Conservation (phyloP, 64 coral and sea anemone species). For the Catalaphyllia jardinei region DNA sequence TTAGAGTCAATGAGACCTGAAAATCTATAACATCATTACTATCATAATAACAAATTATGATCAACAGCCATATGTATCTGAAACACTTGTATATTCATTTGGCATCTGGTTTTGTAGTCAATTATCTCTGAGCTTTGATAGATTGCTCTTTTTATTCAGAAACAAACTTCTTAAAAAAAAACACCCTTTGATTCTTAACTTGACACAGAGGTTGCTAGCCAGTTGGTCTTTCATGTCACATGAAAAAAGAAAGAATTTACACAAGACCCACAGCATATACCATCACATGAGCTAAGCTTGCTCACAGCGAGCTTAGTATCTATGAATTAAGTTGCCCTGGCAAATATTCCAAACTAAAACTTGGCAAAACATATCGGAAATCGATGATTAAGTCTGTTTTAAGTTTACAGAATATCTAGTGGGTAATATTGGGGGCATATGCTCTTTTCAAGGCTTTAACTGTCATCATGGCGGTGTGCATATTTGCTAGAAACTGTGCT, state of each 20-base stretch:
- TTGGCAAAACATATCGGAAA: background rate
- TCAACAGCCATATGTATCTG: background rate
- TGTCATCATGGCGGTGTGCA: too few species aligned
- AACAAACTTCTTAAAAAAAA: background rate
- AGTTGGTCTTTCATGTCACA: background rate
- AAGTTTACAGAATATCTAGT: background rate
- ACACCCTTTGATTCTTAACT: background rate
- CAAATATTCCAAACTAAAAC: background rate
- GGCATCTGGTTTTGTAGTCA: background rate
- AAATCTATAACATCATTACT: too few species aligned
- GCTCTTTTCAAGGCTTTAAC: background rate
- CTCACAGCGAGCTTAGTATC: background rate
- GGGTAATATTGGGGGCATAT: background rate
- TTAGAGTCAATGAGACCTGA: too few species aligned
- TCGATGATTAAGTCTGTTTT: background rate
- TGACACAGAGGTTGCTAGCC: too few species aligned
- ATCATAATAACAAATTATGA: too few species aligned
- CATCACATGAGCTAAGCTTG: too few species aligned
- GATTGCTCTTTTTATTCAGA: slow-evolving; percentile 23
- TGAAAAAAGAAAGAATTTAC: background rate
- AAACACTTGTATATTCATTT: background rate
- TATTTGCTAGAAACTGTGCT: too few species aligned
- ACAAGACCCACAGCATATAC: background rate
- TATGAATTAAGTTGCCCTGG: background rate
- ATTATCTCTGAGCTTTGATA: background rate